Percentiles rank a stretch among this genome's conserved stretches.
Evolutionary conservation across 1,140 invertebrate species (phyloP).

Genomic region (Epicauta chinensis): DNA sequence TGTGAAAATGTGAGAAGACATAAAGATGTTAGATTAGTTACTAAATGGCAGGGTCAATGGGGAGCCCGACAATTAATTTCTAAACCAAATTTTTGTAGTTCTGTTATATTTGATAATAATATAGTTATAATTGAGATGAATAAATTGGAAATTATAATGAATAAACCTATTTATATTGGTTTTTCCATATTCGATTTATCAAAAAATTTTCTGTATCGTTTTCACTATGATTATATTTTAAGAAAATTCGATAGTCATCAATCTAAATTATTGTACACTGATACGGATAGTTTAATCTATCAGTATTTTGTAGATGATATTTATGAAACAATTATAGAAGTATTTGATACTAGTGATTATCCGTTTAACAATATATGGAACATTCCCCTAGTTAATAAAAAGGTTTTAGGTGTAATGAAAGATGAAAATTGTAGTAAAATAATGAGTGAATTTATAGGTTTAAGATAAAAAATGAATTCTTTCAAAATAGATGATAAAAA

Average conservation of each 20-base stretch:
- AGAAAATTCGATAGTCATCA: neutral
- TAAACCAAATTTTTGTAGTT: conserved; percentile 25
- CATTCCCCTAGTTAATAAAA: conserved; percentile 39
- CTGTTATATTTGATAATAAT: conserved; percentile 22
- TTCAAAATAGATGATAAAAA: conserved; percentile 9
- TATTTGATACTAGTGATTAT: conserved; percentile 6
- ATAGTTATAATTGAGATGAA: conserved; percentile 25
- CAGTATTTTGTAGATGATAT: neutral
- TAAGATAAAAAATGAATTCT: conserved; percentile 18
- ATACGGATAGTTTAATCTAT: conserved; percentile 4
- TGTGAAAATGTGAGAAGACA: conserved; percentile 24
- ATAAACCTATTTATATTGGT: conserved; percentile 25
- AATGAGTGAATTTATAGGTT: conserved; percentile 39
- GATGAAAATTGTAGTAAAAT: conserved; percentile 41
- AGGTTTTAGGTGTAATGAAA: conserved; percentile 46
- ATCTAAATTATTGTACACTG: neutral
- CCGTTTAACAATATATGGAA: conserved; percentile 17
- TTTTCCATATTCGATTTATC: conserved; percentile 19
- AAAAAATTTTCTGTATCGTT: conserved; percentile 16
- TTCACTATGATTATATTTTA: conserved; percentile 14
- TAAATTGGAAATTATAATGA: conserved; percentile 14
- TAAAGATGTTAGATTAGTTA: conserved; percentile 23
- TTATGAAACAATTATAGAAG: neutral
- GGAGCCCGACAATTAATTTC: conserved; percentile 21
- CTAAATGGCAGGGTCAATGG: conserved; percentile 16